These are phyloP conservation scores for Sebastes glaucus DNA, from an alignment of 2,797 vertebrate genomes.

Conservation along the genomic window DNA sequence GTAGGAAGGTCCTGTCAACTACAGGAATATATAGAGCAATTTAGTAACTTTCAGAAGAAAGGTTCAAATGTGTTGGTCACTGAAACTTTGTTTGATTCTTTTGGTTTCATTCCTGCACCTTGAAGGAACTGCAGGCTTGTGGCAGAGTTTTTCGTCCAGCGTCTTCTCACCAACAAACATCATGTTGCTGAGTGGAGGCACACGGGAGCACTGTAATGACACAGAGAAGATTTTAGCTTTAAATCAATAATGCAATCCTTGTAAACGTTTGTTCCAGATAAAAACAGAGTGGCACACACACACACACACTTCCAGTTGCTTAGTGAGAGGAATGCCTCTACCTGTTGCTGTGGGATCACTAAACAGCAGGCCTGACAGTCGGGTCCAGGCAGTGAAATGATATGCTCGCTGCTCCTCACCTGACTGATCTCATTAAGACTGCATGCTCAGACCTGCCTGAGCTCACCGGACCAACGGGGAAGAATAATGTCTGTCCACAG, in stretches of 20 bases:
- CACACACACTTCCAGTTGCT: neutral
- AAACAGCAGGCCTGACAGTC: constrained; percentile 4
- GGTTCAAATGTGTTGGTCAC: rapidly evolving
- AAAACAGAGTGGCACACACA: neutral
- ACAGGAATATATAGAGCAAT: neutral
- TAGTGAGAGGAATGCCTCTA: neutral
- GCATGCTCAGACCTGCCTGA: constrained; percentile 68
- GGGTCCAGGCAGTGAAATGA: constrained; percentile 30
- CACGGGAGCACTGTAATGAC: neutral
- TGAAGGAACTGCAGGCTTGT: neutral
- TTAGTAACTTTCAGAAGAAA: neutral
- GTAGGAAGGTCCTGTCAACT: constrained; percentile 68
- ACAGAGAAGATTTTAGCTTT: no score
- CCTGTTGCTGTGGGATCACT: constrained; percentile 11
- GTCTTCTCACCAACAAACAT: constrained; percentile 44
- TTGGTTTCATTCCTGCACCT: neutral
- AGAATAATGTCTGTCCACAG: neutral
- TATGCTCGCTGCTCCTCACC: constrained; percentile 35
- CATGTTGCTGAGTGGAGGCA: constrained; percentile 45
- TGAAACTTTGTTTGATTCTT: neutral
- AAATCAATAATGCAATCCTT: neutral
- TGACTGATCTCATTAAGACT: constrained; percentile 65
- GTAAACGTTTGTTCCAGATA: neutral
- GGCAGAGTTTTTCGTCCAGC: neutral
- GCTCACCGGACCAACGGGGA: neutral